Evolutionary conservation across 2,888 invertebrate species (phyloP), one percentile per base, ranked within the genome.

Genomic region (Cynaeus angustus): DNA sequence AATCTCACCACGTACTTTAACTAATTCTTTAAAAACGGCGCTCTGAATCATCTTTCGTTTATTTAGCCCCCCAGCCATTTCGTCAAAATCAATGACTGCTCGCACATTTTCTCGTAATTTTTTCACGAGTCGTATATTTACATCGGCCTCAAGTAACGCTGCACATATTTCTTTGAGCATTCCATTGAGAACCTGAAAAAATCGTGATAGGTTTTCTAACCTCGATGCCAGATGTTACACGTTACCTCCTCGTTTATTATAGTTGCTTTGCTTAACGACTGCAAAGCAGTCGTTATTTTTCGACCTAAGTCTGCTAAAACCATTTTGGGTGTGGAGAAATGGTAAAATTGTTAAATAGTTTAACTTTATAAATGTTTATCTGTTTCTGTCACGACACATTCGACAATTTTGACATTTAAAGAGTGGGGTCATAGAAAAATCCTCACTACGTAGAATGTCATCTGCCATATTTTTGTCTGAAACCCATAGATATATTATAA

Each of bases 231-330:
- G 78, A 74, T 81, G 77, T 74, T 68, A 50, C 62, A 38, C 78
- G 84, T 86, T 88, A 95, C 96, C 90, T 98, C 98, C 88, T 98
- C 97, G 89, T 98, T 98, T 80, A 99, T 99, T 75, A 99, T 94
- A 52, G 98, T 98, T 71, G 98, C 98, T 88, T 97, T 97, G 88
- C 98, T 98, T 77, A 99, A 88, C 62, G 98, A 98, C 85, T 98
- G 95, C 86, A 99, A 88, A 74, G 99, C 99, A 86, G 96, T 95
- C 82, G 99, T 99, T 85, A 99, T 99, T 89, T 98, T 98, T 84
- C 99, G 93, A 84, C 99, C 99, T 86, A 99, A 92, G 90, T 99
- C 99, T 82, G 99, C 99, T 91, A 99, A 94, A 86, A 99, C 99
- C 99, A 99, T 99, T 85, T 89, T 92, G 46, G 21, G 3, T 10